Evolutionary conservation across 2,113 vertebrate species (phyloP).

Genomic region (Heloderma charlesbogerti): DNA sequence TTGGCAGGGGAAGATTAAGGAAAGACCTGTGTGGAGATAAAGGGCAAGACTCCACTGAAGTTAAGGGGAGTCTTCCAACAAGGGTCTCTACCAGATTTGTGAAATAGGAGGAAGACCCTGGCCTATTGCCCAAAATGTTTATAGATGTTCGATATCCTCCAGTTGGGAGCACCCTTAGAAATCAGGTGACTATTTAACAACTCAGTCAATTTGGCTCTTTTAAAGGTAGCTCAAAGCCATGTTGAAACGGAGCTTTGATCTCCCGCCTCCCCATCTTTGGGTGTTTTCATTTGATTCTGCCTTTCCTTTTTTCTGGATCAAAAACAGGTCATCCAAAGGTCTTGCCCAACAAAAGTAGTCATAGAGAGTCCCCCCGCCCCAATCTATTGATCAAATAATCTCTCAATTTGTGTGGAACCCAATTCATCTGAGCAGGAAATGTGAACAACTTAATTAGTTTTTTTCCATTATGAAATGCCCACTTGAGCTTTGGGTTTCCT

Average conservation of each 20-base stretch:
- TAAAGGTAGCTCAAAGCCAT: constrained; percentile 44
- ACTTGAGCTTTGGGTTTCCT: constrained; percentile 36
- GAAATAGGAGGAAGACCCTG: constrained; percentile 13
- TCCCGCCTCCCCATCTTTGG: background rate
- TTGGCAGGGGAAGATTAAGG: constrained; percentile 23
- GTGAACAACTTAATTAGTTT: constrained; percentile 44
- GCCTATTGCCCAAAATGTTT: background rate
- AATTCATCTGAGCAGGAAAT: constrained; percentile 49
- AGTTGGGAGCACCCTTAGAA: constrained; percentile 57
- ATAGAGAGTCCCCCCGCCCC: constrained; percentile 65
- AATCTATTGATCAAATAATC: constrained; percentile 54
- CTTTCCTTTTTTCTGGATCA: background rate
- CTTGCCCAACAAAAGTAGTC: constrained; percentile 69
- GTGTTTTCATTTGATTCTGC: background rate
- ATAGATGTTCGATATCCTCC: background rate
- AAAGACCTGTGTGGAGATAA: background rate
- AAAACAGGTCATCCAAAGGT: constrained; percentile 58
- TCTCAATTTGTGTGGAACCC: background rate
- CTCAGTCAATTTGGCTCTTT: constrained; percentile 9
- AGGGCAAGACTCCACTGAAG: background rate
- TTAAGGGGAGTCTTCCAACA: background rate
- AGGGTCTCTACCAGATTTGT: background rate
- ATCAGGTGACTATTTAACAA: constrained; percentile 48
- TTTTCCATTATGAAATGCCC: constrained; percentile 48
- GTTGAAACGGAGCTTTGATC: constrained; percentile 47